These are phyloP conservation scores for Malurus leucopterus DNA, from an alignment of 2,797 vertebrate genomes.

Conservation along the genomic window DNA sequence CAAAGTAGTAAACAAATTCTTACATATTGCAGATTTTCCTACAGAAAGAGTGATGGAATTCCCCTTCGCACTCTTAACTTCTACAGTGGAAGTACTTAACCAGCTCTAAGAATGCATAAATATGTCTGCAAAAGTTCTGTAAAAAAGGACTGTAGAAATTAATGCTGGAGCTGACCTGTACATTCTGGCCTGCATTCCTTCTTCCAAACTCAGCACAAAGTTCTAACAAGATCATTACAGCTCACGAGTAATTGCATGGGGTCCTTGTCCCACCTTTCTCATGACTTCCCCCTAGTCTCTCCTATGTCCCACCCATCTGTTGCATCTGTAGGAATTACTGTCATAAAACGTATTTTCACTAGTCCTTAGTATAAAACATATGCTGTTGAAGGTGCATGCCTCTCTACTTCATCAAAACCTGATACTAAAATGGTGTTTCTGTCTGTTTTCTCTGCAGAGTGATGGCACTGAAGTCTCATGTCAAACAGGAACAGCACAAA, in stretches of 20 bases:
- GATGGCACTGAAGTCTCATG: slow-evolving; percentile 85
- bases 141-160: not conserved
- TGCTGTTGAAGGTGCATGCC: not conserved
- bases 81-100: not conserved
- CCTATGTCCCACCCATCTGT: not conserved
- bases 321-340: not conserved
- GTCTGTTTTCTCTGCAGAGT: slow-evolving; percentile 67
- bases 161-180: not conserved
- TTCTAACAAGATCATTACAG: not conserved
- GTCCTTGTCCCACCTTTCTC: not conserved
- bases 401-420: not conserved
- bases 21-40: not conserved
- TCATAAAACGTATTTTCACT: not conserved
- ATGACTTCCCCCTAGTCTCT: not conserved
- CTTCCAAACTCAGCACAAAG: not conserved
- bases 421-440: not conserved
- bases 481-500: slow-evolving; percentile 69
- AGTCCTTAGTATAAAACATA: not conserved
- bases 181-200: not conserved
- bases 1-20: not conserved
- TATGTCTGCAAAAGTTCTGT: not conserved
- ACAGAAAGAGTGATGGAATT: not conserved
- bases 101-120: not conserved
- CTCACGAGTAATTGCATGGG: rapidly evolving
- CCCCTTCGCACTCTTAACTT: not conserved